Conservation (phyloP, 2,797 vertebrate species). For the Knipowitschia caucasica region DNA sequence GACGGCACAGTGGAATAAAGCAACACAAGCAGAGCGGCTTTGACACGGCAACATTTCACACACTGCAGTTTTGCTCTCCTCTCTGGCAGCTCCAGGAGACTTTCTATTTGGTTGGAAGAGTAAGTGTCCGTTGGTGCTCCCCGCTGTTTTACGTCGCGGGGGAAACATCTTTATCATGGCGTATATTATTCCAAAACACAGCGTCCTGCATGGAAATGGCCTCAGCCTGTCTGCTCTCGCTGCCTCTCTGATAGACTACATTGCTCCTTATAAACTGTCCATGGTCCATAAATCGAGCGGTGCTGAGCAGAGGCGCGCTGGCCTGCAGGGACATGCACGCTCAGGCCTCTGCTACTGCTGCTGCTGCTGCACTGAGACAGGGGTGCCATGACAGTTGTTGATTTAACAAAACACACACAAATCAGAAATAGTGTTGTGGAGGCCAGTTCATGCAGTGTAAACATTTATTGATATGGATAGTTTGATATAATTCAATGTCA, state of each 20-base stretch:
- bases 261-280: constrained; percentile 95
- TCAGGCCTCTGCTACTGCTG: constrained; percentile 57
- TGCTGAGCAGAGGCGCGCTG: constrained; percentile 81
- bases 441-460: too few species aligned
- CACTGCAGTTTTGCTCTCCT: not conserved
- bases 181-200: constrained; percentile 93
- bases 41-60: constrained; percentile 27
- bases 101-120: constrained; percentile 73
- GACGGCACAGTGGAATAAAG: constrained; percentile 15
- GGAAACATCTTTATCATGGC: constrained; percentile 91
- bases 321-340: constrained; percentile 78
- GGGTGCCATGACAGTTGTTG: not conserved
- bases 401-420: not conserved
- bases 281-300: constrained; percentile 94
- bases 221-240: constrained; percentile 84
- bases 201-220: constrained; percentile 85
- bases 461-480: too few species aligned
- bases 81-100: constrained; percentile 71
- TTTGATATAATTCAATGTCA: too few species aligned
- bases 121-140: constrained; percentile 88
- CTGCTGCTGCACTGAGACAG: constrained; percentile 48
- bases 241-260: constrained; percentile 89
- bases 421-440: not conserved
- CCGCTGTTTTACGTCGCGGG: constrained; percentile 89
- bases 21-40: constrained; percentile 15